Evolutionary conservation across 2,113 vertebrate genomes (phyloP), one percentile per base, ranked within the genome.

Genomic region (Haliaeetus leucogaster): DNA sequence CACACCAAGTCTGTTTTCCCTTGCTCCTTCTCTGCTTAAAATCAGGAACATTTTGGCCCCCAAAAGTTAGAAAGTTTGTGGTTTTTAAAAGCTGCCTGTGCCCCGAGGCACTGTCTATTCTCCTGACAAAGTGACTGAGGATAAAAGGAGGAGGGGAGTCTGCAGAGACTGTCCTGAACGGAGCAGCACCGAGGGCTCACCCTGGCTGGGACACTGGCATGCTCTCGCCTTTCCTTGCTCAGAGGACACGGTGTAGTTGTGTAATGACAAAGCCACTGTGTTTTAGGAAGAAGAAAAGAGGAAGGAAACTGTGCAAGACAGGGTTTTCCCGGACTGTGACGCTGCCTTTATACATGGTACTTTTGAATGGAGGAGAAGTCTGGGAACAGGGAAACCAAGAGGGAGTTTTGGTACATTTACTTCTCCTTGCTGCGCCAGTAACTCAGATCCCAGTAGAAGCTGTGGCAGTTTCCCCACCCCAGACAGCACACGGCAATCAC

Each of bases 231-330:
- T 32, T 20, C 40, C 26, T 17, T 52, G 53, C 62, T 85, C 42
- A 42, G 65, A 62, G 73, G 53, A 58, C 56, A 38, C 29, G 26
- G 13, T 18, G 61, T 11, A 53, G 29, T 67, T 86, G 87, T 47
- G 84, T 58, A 78, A 83, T 81, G 89, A 93, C 89, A 91, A 78
- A 88, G 73, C 50, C 63, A 9, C 63, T 19, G 67, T 3, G 0
- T 95, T 96, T 95, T 88, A 92, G 97, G 93, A 96, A 97, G 96
- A 45, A 93, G 93, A 95, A 93, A 95, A 93, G 82, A 63, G 12
- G 96, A 97, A 97, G 96, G 96, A 97, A 97, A 80, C 89, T 20
- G 29, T 96, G 94, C 95, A 97, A 96, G 84, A 30, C 66, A 55
- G 96, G 95, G 93, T 77, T 83, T 97, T 95, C 96, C 96, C 93